Base-by-base conservation (phyloP, 1,140 invertebrate species). In the Vanessa atalanta region DNA sequence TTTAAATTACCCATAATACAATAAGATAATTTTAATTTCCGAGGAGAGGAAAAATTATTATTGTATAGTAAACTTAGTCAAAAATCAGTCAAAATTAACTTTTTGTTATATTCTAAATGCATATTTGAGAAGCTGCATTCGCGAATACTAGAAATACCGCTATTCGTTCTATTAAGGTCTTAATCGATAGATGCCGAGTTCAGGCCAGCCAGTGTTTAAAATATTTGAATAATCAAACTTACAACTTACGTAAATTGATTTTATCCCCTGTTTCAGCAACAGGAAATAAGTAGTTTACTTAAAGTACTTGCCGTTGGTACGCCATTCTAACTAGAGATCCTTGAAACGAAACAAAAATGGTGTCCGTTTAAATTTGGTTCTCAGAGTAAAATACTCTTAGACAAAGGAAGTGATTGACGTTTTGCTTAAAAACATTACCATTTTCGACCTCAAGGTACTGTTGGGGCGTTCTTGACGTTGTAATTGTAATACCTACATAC, bases 381-480 rank as follows among this genome's bases (percentile, higher is more conserved):
- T 60, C 70, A 78, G 47, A 53, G 50, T 53, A 71, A 70, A 31
- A 64, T 55, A 48, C 13, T 37, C 31, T 37, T 37, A 53, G 14
- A 72, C 66, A 72, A 72, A 72, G 74, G 70, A 78, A 78, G 73
- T 78, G 70, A 78, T 78, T 69, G 70, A 78, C 72, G 67, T 76
- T 76, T 72, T 70, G 26, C 70, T 72, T 70, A 70, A 76, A 75
- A 76, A 68, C 70, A 73, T 57, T 75, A 71, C 73, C 70, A 75
- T 69, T 72, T 77, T 65, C 53, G 60, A 72, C 70, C 65, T 69
- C 73, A 75, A 78, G 76, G 76, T 55, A 69, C 66, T 72, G 73
- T 61, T 74, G 31, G 76, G 73, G 69, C 69, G 73, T 50, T 8
- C 47, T 65, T 51, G 51, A 26, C 65, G 26, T 43, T 68, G 26